Evolutionary conservation across 2,113 vertebrate species (phyloP), one percentile per base, ranked within the genome.

Genomic region (Callopanchax toddi): DNA sequence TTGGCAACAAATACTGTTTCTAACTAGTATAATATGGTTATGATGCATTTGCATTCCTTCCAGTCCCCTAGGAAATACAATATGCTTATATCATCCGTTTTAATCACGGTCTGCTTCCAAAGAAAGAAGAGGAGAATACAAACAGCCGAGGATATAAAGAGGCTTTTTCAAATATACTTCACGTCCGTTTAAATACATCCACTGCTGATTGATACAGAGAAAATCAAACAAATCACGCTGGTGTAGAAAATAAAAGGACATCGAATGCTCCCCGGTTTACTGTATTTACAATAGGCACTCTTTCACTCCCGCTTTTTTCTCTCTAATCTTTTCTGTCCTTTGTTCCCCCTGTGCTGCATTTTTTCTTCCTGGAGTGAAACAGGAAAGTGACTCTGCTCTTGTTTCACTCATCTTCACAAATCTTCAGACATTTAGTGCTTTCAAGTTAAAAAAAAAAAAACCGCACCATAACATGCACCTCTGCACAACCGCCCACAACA

Each of bases 31-130:
- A 92, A 90, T 90, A 91, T 86, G 82, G 87, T 86, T 90, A 90
- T 88, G 87, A 92, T 91, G 86, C 84, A 90, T 91, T 89, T 85
- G 77, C 88, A 89, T 91, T 92, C 86, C 83, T 91, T 85, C 87
- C 81, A 81, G 73, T 84, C 86, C 86, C 84, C 71, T 17, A 83
- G 85, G 89, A 91, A 92, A 91, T 75, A 78, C 81, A 83, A 91
- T 91, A 88, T 42, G 80, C 76, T 76, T 82, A 76, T 93, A 90
- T 91, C 86, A 86, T 74, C 82, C 55, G 86, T 86, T 92, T 90
- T 88, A 89, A 89, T 91, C 89, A 85, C 48, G 59, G 52, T 42
- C 77, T 25, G 79, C 81, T 87, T 89, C 90, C 87, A 88, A 79
- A 81, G 74, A 83, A 83, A 85, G 83, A 83, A 86, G 58, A 80